A percentile compares a stretch with the other conserved stretches of the same genome.
phyloP scores from a whole-genome alignment of 2,797 vertebrate species.

The Aldrovandia affinis region DNA sequence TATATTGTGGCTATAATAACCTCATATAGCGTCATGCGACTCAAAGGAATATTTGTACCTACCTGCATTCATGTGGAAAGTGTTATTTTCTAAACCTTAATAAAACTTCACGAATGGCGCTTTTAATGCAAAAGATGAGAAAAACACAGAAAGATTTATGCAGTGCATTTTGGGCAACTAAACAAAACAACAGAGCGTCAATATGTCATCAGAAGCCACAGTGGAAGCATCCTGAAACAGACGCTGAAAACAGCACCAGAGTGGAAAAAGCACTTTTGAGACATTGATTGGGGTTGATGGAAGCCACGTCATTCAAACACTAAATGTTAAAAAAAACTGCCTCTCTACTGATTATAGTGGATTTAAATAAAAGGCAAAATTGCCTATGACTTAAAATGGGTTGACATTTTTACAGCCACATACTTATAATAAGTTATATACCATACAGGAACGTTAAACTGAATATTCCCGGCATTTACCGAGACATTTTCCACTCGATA shows the following conservation, averaged over 20 bases:
- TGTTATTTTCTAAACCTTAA: too few species aligned
- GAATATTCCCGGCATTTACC: background rate
- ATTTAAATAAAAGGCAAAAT: too few species aligned
- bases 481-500: background rate
- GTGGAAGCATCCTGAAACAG: background rate
- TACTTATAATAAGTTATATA: background rate
- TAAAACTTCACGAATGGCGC: background rate
- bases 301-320: too few species aligned
- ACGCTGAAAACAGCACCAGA: background rate
- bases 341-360: background rate
- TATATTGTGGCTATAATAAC: slow-evolving; percentile 1
- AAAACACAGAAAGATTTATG: slow-evolving; percentile 1
- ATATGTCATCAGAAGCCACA: background rate
- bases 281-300: too few species aligned
- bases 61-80: too few species aligned
- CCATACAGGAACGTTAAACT: background rate
- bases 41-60: slow-evolving; percentile 1
- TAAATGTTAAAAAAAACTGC: too few species aligned
- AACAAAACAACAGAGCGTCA: slow-evolving; percentile 2
- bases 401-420: background rate
- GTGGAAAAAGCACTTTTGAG: background rate
- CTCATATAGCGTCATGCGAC: background rate
- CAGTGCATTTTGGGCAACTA: background rate
- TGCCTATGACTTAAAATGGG: too few species aligned
- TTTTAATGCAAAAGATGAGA: background rate